Conservation (phyloP, 2,113 vertebrate genomes). For the Gallinago jamesoni region DNA sequence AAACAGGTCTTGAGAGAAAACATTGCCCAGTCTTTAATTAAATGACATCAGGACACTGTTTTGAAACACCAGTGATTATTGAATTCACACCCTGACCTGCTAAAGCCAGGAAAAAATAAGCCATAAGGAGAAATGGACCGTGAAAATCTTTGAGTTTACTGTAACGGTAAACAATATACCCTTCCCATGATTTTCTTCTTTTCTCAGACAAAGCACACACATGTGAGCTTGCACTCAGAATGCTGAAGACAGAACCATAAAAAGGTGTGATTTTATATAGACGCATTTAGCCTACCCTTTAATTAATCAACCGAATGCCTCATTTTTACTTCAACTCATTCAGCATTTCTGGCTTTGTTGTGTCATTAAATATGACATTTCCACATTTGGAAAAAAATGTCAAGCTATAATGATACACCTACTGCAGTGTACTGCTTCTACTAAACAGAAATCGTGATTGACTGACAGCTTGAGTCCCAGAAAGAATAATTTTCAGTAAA, state of each 20-base stretch:
- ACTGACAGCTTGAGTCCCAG: slow-evolving; percentile 1
- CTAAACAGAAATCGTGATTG: slow-evolving; percentile 42
- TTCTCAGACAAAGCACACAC: not conserved
- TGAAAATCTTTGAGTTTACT: not conserved
- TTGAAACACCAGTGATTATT: not conserved
- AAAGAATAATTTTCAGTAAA: slow-evolving; percentile 43
- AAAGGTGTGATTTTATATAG: not conserved
- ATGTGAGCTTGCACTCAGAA: not conserved
- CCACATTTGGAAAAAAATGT: slow-evolving; percentile 14
- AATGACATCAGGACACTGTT: not conserved
- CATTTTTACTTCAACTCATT: slow-evolving; percentile 33
- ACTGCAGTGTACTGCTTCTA: not conserved
- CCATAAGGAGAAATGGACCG: not conserved
- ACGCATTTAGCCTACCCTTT: not conserved
- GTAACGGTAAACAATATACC: not conserved
- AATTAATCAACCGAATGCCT: slow-evolving; percentile 28
- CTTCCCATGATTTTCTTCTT: not conserved
- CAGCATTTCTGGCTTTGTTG: slow-evolving; percentile 22
- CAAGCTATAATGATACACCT: slow-evolving; percentile 11
- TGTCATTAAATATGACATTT: slow-evolving; percentile 61
- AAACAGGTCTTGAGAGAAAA: not conserved
- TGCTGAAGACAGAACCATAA: not conserved
- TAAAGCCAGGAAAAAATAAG: not conserved
- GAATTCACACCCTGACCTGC: not conserved
- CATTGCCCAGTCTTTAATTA: not conserved